Base-by-base conservation (phyloP, 2,113 vertebrate genomes). In the Mobula birostris region DNA sequence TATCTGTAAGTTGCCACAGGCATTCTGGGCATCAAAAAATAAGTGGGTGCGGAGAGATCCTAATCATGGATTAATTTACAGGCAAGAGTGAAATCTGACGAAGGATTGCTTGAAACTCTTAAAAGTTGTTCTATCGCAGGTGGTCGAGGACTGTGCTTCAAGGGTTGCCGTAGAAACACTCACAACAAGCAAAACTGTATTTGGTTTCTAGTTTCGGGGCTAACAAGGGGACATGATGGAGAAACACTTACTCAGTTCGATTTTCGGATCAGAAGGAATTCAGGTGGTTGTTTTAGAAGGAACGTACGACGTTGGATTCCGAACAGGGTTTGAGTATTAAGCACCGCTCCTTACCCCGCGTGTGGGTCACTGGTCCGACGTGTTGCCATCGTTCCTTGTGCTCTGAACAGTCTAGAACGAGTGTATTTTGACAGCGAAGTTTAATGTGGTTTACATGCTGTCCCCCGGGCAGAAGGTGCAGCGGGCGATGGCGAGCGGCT, bases 141-240 rank as follows among this genome's bases (percentile, higher is more conserved):
- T 90, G 85, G 61, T n/a, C 5, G 15, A 17, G 61, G 19, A 29
- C 61, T 2, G 17, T 32, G 29, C 61, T 68, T 15, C 61, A 90
- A 32, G 1, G 61, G 85, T 90, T n/a, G 29, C 83, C 83, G 61
- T 87, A n/a, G 83, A 88, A 88, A 88, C 83, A n/a, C 85, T 66
- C 21, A 11, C 5, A 58, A 14, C 27, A n/a, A 63, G 58, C 61
- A 87, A 85, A 27, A 58, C 17, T 58, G 21, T 17, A 58, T 19
- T 85, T 27, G 24, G 7, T 85, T 85, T 85, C 82, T n/a, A 63
- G 12, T 61, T 88, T 88, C 58, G 15, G 27, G 83, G 11, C 58
- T 61, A 88, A 61, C 11, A 14, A 40, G 79, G 36, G 2, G n/a
- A 36, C 17, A 19, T 9, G 79, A 17, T 1, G 40, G 8, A 63